Evolutionary conservation across 1,140 invertebrate species (phyloP), one percentile per base, ranked within the genome.

Genomic region (Lasioglossum albipes): DNA sequence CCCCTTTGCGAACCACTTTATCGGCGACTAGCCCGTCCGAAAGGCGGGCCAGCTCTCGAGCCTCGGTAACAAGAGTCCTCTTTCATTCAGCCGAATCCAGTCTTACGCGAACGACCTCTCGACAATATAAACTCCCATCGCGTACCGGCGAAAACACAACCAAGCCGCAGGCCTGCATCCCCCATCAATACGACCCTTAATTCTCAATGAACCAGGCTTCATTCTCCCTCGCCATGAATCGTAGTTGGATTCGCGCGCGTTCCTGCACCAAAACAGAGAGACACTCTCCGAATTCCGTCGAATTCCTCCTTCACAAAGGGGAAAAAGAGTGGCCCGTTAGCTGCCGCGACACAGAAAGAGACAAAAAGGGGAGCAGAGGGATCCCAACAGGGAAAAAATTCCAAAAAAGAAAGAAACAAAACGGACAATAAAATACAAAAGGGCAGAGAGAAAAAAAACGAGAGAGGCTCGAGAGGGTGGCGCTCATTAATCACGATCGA

Each of bases 401-500:
- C 52, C 16, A 18, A 54, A 13, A 18, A 16, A 16, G 6, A 20
- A 6, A 20, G 18, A 54, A 54, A 54, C 45, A 49, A 20, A 54
- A 20, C 52, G 2, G 52, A 54, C 52, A 69, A 69, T 31, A 36
- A 68, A 82, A 78, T 10, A 73, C 41, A 70, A 74, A 49, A 22
- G 10, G 36, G 13, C 3, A 41, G 22, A 67, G n/a, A 5, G 41
- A 22, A 2, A 7, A 41, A 42, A 22, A 22, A 49, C 18, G 22
- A 42, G 64, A 67, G 61, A 10, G 1, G 7, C 6, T 5, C 0
- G 36, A 36, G 5, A 52, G 4, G 27, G 4, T 52, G 68, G 45
- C 27, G 57, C 42, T 78, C 57, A 61, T 71, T 78, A 71, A 78
- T 78, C 31, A 64, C 66, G 67, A 70, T 71, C 68, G 57, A 41